These are phyloP conservation scores for Aeoliscus strigatus DNA, from an alignment of 2,797 vertebrate genomes.

Conservation along the genomic window DNA sequence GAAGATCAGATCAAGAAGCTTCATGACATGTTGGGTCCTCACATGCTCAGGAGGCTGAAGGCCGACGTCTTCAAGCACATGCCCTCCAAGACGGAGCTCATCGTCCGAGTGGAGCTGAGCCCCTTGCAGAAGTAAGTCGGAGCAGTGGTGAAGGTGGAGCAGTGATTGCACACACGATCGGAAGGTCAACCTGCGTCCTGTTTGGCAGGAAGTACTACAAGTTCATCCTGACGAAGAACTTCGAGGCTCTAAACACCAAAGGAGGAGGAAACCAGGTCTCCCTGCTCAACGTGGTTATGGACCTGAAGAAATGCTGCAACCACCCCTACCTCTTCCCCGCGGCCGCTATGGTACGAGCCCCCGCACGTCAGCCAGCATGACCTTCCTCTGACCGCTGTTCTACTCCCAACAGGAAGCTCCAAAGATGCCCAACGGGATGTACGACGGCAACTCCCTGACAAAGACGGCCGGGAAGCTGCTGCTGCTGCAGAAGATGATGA, in stretches of 20 bases:
- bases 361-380: too few relatives aligned
- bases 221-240: slow-evolving; percentile 95
- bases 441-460: slow-evolving; percentile 88
- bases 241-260: slow-evolving; percentile 93
- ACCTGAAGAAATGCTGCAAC: slow-evolving; percentile 98
- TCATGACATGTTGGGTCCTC: slow-evolving; percentile 96
- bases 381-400: too few relatives aligned
- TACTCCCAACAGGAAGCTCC: slow-evolving; percentile 87
- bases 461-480: slow-evolving; percentile 91
- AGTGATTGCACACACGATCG: too few relatives aligned
- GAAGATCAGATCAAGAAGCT: slow-evolving; percentile 99
- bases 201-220: slow-evolving; percentile 93
- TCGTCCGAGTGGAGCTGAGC: slow-evolving; percentile 93
- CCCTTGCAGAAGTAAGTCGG: slow-evolving; percentile 94
- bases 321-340: slow-evolving; percentile 97
- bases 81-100: slow-evolving; percentile 98
- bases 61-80: slow-evolving; percentile 99
- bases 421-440: slow-evolving; percentile 98
- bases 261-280: slow-evolving; percentile 98
- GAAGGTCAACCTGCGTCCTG: not conserved
- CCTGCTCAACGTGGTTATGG: slow-evolving; percentile 96
- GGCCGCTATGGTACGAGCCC: slow-evolving; percentile 85
- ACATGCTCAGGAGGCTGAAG: slow-evolving; percentile 96
- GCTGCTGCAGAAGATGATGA: slow-evolving; percentile 94
- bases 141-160: too few relatives aligned